A percentile compares a stretch with the other conserved stretches of the same genome.
These are phyloP conservation scores for Listronotus bonariensis DNA, from an alignment of 1,140 invertebrate species.

Conservation along the genomic window DNA sequence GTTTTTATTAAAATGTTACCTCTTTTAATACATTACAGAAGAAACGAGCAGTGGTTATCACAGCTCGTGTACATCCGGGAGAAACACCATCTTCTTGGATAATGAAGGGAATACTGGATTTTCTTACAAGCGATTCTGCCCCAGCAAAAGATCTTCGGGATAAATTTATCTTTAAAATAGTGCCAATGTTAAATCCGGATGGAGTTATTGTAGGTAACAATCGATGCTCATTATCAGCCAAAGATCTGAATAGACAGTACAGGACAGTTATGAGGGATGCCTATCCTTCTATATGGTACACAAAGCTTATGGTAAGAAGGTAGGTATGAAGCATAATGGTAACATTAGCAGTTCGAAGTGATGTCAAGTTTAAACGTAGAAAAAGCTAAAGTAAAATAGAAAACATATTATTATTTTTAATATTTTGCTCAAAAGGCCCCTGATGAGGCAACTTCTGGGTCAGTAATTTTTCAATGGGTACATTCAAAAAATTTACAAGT, in stretches of 20 bases:
- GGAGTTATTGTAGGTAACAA: slow-evolving; percentile 95
- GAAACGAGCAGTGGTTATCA: slow-evolving; percentile 84
- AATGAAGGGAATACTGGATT: slow-evolving; percentile 95
- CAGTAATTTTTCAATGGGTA: too few relatives aligned
- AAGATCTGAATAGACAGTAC: slow-evolving; percentile 88
- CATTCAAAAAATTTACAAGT: too few relatives aligned
- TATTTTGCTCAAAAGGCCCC: too few relatives aligned
- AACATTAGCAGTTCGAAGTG: too few relatives aligned
- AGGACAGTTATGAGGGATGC: slow-evolving; percentile 85
- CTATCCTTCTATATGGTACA: slow-evolving; percentile 93
- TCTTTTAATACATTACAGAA: slow-evolving; percentile 59
- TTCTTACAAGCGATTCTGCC: slow-evolving; percentile 79
- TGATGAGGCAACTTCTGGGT: too few relatives aligned
- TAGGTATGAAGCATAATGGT: slow-evolving; percentile 54
- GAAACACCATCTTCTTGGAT: slow-evolving; percentile 95
- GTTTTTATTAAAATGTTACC: too few relatives aligned
- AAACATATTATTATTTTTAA: too few relatives aligned
- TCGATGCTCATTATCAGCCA: slow-evolving; percentile 84
- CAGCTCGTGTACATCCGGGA: slow-evolving; percentile 92
- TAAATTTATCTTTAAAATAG: slow-evolving; percentile 93
- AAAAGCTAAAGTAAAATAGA: too few relatives aligned
- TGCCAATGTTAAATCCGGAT: slow-evolving; percentile 96
- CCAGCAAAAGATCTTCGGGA: slow-evolving; percentile 83
- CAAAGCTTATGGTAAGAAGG: slow-evolving; percentile 85
- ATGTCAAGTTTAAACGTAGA: too few relatives aligned